These are phyloP conservation scores for Aphrophora alni DNA, from an alignment of 2,888 invertebrate genomes.

Conservation along the genomic window DNA sequence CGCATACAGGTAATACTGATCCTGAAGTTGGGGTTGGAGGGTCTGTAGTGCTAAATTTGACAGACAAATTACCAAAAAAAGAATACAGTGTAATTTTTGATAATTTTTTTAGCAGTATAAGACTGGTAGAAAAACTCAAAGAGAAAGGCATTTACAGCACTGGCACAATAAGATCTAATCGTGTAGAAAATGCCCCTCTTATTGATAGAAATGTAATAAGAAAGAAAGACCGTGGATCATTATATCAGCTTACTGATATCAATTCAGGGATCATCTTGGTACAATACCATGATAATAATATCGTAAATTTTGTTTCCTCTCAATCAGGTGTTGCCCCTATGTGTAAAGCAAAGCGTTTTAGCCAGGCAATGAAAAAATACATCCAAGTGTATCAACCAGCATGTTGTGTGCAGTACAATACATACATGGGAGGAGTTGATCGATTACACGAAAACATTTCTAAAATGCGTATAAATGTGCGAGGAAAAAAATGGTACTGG, in stretches of 20 bases:
- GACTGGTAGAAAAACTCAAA: no score
- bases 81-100: neutral
- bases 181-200: neutral
- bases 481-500: constrained; percentile 28
- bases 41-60: neutral
- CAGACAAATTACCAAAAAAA: neutral
- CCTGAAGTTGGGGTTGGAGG: neutral
- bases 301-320: neutral
- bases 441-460: neutral
- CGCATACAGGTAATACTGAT: neutral
- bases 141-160: no score
- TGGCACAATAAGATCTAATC: neutral
- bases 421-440: constrained; percentile 26
- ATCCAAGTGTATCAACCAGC: constrained; percentile 17
- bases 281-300: constrained; percentile 22
- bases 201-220: neutral
- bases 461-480: neutral
- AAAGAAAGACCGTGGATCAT: neutral
- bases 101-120: neutral
- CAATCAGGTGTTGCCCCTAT: neutral
- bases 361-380: neutral
- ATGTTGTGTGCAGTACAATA: constrained; percentile 16
- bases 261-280: constrained; percentile 11
- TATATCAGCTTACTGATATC: constrained; percentile 1
- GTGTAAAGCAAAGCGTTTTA: constrained; percentile 12